Base-by-base conservation (phyloP, 1,140 invertebrate species). In the Magallana gigas region DNA sequence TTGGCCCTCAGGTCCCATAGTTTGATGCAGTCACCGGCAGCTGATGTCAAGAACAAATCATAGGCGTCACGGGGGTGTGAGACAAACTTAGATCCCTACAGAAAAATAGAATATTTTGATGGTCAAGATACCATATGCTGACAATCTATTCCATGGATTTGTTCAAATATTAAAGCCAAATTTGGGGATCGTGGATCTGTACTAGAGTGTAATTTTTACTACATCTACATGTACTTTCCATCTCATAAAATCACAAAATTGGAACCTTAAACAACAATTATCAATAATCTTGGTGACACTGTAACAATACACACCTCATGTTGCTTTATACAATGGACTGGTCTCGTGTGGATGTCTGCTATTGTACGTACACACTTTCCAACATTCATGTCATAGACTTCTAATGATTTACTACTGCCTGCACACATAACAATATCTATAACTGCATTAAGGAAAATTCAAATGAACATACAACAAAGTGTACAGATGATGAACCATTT, bases 1-100 rank as follows among this genome's bases (percentile, higher is more conserved):
- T 94, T 93, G 18, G 92, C 93, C 88, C 95, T 90, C 8, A 95
- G 84, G 88, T 95, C 95, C 95, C 95, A 95, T 58, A 95, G 82
- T 90, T 95, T 95, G 18, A 95, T 93, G 59, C 94, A 93, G 88
- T 95, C 95, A 58, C 91, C 90, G 8, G 92, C 92, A 23, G 94
- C 91, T 29, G 93, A 89, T 8, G 94, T 95, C 0, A 94, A 85
- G 92, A 95, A 95, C 57, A 95, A 88, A 88, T 95, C 93, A 90
- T 95, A 94, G n/a, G 93, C 93, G 18, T 87, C 84, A 8, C 88
- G 81, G 9, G 92, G 91, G 84, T 94, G 94, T 16, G 91, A 92
- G 8, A 91, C 91, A 92, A 88, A 94, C 23, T 91, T 86, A 1
- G 94, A 95, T 8, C 94, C 94, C 92, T 94, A 57, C 7, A 64